phyloP scores from a whole-genome alignment of 2,113 vertebrate genomes.

The Alligator sinensis region DNA sequence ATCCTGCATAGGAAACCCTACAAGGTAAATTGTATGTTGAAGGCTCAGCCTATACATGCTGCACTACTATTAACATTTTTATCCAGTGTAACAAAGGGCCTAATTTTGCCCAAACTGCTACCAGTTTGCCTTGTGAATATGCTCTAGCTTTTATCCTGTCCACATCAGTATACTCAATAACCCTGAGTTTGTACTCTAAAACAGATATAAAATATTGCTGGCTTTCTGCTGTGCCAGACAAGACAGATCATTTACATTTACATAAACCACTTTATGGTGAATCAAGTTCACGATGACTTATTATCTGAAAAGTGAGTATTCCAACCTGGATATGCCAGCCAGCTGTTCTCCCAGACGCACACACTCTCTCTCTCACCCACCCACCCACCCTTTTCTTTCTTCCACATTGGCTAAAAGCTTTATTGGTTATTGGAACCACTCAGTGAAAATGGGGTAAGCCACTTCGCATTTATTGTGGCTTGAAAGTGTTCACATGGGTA shows the following conservation, averaged over 20 bases:
- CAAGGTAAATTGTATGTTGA: background rate
- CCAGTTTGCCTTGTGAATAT: background rate
- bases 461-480: too few relatives aligned
- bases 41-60: background rate
- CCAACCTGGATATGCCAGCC: background rate
- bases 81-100: background rate
- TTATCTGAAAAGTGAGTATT: background rate
- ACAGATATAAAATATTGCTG: background rate
- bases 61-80: background rate
- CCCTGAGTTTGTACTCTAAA: background rate
- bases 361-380: too few relatives aligned
- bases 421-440: background rate
- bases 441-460: too few relatives aligned
- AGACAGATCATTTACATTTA: background rate
- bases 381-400: too few relatives aligned
- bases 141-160: background rate
- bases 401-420: background rate
- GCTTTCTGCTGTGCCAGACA: background rate
- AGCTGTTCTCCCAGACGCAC: background rate
- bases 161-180: background rate
- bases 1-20: background rate
- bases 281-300: background rate
- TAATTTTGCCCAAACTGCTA: background rate
- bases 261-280: background rate
- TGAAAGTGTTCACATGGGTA: too few relatives aligned